Base-by-base conservation (phyloP, 2,113 vertebrate species). In the Theristicus caerulescens region DNA sequence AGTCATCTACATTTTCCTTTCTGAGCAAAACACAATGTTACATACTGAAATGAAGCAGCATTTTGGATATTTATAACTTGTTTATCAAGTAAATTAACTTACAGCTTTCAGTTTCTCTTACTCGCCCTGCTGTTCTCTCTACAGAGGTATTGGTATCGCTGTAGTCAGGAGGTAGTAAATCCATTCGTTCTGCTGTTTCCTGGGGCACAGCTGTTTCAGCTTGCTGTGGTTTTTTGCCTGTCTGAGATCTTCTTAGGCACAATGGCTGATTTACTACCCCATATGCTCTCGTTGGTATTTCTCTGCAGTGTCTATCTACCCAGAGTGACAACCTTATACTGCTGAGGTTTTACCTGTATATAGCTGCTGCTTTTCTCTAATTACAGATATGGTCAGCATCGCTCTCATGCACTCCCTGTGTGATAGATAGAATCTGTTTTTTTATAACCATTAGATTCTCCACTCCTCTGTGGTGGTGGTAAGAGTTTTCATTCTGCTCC, bases 181-280 rank as follows among this genome's bases (percentile, higher is more conserved):
- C 93, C 92, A 94, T 96, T 93, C 0, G 94, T 93, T 96, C 93
- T 95, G 94, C 96, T 61, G 6, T 65, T 72, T 95, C 82, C 90
- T 66, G 88, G 67, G 74, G 54, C 92, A 77, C 96, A 96, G 96
- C 96, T 96, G 96, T 83, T 81, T 24, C 92, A 82, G 87, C 78
- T 91, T 18, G 65, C 93, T 84, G 59, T 38, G 72, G 7, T 64
- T 83, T 82, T 89, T 69, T 82, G 94, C 74, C 66, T 93, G 87
- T 51, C 93, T 96, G 85, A 73, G 93, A 77, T 88, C 74, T 93
- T 71, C 90, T 93, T 42, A 70, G 93, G 78, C 74, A 82, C 78
- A 38, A 11, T 66, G 69, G 57, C 52, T 95, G 88, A 95, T 88
- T 93, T 82, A 94, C 88, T 69, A 78, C 90, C 88, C 94, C 95